These are phyloP conservation scores for Clunio marinus DNA, from an alignment of 2,888 invertebrate genomes.

Conservation along the genomic window DNA sequence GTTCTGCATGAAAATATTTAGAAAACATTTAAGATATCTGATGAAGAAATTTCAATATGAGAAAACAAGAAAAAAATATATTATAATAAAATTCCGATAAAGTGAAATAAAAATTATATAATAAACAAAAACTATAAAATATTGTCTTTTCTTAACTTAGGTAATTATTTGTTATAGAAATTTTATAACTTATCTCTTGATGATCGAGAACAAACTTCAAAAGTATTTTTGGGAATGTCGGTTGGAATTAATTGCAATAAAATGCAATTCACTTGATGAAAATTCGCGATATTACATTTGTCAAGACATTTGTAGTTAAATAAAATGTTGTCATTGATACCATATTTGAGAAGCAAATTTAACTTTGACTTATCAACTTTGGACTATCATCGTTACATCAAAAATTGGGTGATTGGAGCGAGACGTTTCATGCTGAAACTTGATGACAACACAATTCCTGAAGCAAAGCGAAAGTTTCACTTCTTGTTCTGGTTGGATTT, in stretches of 20 bases:
- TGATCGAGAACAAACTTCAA: background rate
- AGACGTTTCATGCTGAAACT: conserved; percentile 53
- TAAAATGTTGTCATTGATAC: too few relatives aligned
- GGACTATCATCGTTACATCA: conserved; percentile 47
- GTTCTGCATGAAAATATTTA: too few relatives aligned
- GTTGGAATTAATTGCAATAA: conserved; percentile 3
- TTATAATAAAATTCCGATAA: conserved; percentile 9
- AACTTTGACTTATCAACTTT: conserved; percentile 50
- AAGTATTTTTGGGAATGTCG: conserved; percentile 14
- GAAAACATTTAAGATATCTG: conserved; percentile 6
- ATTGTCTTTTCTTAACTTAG: too few relatives aligned
- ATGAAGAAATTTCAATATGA: conserved; percentile 5
- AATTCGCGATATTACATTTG: conserved; percentile 9
- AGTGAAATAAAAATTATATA: conserved; percentile 10
- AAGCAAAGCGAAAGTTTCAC: conserved; percentile 43
- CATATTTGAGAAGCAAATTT: conserved; percentile 47
- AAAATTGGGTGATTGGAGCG: conserved; percentile 52
- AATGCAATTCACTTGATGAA: conserved; percentile 16
- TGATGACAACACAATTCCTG: conserved; percentile 46
- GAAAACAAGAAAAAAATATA: conserved; percentile 2
- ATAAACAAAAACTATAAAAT: background rate
- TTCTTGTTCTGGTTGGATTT: conserved; percentile 29
- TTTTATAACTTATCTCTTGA: conserved; percentile 12
- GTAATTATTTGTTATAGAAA: too few relatives aligned
- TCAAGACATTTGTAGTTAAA: background rate